Percentiles rank a stretch among this genome's conserved stretches.
Conservation (phyloP, 37 sponge, comb jelly and placozoan species). For the Halichondria panicea region DNA sequence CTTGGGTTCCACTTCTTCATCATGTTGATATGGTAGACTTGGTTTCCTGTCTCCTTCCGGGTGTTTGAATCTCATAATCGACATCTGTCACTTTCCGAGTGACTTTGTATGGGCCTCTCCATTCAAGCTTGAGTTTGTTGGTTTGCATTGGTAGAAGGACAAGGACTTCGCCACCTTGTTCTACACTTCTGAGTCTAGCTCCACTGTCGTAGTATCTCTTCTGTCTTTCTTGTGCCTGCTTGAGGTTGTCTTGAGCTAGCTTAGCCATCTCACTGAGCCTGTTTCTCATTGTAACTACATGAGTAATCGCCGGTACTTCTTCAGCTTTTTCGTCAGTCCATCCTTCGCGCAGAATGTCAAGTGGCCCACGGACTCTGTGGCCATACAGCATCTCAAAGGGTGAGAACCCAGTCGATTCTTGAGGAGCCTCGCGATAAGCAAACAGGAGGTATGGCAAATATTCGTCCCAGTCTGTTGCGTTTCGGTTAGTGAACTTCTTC, state of each 20-base stretch:
- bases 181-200: constrained; percentile 10
- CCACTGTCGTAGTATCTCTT: constrained; percentile 47
- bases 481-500: background rate
- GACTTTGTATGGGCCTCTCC: constrained; percentile 56
- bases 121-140: constrained; percentile 33
- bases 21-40: too few relatives aligned
- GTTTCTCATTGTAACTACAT: background rate
- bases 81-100: constrained; percentile 19
- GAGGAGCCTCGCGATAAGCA: constrained; percentile 54
- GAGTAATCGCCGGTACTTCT: background rate
- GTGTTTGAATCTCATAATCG: constrained; percentile 32
- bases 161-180: constrained; percentile 58
- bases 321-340: constrained; percentile 18
- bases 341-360: constrained; percentile 38
- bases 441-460: constrained; percentile 44
- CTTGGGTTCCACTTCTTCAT: too few relatives aligned
- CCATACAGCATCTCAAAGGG: constrained; percentile 59
- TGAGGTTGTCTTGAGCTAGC: constrained; percentile 23
- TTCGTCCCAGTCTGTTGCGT: constrained; percentile 31
- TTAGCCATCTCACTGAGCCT: constrained; percentile 14
- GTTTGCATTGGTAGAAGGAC: constrained; percentile 42
- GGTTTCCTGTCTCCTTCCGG: constrained; percentile 8
- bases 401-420: constrained; percentile 33
- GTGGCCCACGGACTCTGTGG: constrained; percentile 43
- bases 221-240: constrained; percentile 25